phyloP scores from a whole-genome alignment of 2,888 invertebrate species.

The Lycia hirtaria region DNA sequence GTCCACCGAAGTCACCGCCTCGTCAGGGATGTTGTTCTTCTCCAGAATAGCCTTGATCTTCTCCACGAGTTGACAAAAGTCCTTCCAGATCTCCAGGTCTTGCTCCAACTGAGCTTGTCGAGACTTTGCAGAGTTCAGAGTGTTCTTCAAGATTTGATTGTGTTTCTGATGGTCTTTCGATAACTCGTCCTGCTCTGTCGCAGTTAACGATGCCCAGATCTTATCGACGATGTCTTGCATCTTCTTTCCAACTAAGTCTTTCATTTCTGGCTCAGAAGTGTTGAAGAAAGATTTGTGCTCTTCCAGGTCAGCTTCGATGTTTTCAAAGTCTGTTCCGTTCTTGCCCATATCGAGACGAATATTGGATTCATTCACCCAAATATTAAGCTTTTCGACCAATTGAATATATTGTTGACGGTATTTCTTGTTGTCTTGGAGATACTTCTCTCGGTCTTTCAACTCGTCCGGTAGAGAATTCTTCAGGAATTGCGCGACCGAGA shows the following conservation, averaged over 20 bases:
- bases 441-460: conserved; percentile 92
- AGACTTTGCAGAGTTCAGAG: conserved; percentile 92
- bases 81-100: conserved; percentile 93
- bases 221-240: conserved; percentile 94
- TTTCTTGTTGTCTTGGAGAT: conserved; percentile 91
- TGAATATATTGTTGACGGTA: conserved; percentile 91
- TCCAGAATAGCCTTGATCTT: conserved; percentile 91
- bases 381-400: conserved; percentile 91
- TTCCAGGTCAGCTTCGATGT: conserved; percentile 92
- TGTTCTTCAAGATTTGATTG: conserved; percentile 92
- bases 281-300: conserved; percentile 94
- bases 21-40: conserved; percentile 91
- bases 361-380: conserved; percentile 94
- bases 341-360: conserved; percentile 91
- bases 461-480: conserved; percentile 92
- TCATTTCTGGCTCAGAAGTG: conserved; percentile 90
- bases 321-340: conserved; percentile 95
- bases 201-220: conserved; percentile 93
- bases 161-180: conserved; percentile 93
- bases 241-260: conserved; percentile 91
- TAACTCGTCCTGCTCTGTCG: conserved; percentile 93
- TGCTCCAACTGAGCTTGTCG: conserved; percentile 92
- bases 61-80: conserved; percentile 91
- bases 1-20: conserved; percentile 91
- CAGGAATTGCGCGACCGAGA: conserved; percentile 93